These are phyloP conservation scores for Tonatia bakeri DNA, from an alignment of 2,113 vertebrate species.

Conservation along the genomic window DNA sequence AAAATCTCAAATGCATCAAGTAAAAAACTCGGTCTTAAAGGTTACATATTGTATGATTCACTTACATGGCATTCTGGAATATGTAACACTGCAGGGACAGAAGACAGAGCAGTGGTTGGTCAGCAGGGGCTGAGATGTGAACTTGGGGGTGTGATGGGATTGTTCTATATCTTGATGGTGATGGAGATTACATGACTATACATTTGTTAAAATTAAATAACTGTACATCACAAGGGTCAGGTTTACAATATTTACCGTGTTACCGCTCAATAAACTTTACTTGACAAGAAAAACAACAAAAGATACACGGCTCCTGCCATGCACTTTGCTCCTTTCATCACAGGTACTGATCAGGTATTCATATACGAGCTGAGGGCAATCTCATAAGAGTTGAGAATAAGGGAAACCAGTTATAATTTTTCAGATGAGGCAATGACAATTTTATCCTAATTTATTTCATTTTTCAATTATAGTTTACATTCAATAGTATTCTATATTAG, in stretches of 20 bases:
- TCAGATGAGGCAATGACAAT: background rate
- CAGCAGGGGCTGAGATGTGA: background rate
- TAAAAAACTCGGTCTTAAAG: background rate
- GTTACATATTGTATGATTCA: background rate
- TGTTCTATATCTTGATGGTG: background rate
- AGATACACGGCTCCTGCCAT: background rate
- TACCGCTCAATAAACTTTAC: background rate
- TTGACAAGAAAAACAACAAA: constrained; percentile 10
- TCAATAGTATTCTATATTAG: background rate
- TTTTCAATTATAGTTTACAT: background rate
- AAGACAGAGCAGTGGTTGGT: background rate
- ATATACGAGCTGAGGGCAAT: background rate
- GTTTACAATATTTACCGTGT: background rate
- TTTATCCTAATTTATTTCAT: background rate
- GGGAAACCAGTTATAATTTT: background rate
- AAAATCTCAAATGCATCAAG: background rate
- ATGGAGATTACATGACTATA: background rate
- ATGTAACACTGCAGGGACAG: background rate
- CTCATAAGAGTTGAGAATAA: background rate
- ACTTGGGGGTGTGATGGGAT: background rate
- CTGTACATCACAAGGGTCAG: background rate
- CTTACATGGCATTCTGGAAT: background rate
- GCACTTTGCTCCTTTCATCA: background rate
- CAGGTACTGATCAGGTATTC: background rate
- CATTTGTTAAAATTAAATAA: constrained; percentile 38